Evolutionary conservation across 2,113 vertebrate species (phyloP), one percentile per base, ranked within the genome.

Genomic region (Mionectes macconnelli): DNA sequence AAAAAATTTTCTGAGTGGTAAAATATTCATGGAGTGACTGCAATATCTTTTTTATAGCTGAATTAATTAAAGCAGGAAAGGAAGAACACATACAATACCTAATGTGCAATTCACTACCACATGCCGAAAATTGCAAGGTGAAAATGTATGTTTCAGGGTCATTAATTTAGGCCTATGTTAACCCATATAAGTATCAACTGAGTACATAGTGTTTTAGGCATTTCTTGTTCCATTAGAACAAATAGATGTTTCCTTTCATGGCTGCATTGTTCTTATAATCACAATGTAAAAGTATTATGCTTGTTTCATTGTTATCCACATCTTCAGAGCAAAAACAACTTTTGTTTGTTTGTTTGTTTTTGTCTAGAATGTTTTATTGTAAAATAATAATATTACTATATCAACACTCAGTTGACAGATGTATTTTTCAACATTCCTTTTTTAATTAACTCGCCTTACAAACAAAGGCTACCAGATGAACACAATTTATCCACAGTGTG

Each of bases 361-460:
- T 84, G 64, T 28, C 24, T 40, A 39, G 64, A 95, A 94, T 96
- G 42, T 90, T 96, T 97, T 97, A 76, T 94, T 96, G 62, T 94
- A 91, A 97, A 96, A 24, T 90, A 96, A 96, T 96, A 94, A 88
- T 95, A 95, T 94, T 97, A 96, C 64, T 96, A 69, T 76, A 92
- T 96, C 97, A 97, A 30, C 69, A 94, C 90, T 93, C 92, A 94
- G 76, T 96, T 84, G 87, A 93, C 90, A 96, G 90, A 97, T 76
- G 85, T 96, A 94, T 97, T 97, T 98, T 97, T 98, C 93, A 95
- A 44, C 89, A 96, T 98, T 96, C 89, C 72, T 94, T 84, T 97
- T 98, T 98, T 97, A 98, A 98, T 97, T 97, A 97, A 96, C 91
- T 97, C 98, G 86, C 97, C 95, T 94, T 94, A 94, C 93, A 98